A percentile compares a stretch with the other conserved stretches of the same genome.
Evolutionary conservation across 2,797 vertebrate genomes (phyloP).

Genomic region (Ctenosaura bakeri): DNA sequence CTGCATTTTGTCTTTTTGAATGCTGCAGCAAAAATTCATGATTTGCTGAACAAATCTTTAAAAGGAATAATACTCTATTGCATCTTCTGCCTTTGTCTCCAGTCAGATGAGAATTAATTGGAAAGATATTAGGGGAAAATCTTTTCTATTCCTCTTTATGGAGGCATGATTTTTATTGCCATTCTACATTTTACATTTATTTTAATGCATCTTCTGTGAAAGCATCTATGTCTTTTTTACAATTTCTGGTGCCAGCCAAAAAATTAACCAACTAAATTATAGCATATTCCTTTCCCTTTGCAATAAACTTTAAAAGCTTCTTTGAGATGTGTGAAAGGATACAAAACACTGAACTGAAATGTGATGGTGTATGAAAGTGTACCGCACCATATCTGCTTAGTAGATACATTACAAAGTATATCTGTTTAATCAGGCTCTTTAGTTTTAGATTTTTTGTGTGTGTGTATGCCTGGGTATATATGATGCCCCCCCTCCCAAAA

Average conservation of each 20-base stretch:
- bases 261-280: constrained; percentile 1
- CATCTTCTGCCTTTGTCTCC: background rate
- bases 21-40: background rate
- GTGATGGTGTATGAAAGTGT: constrained; percentile 14
- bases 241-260: no score
- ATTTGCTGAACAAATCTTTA: background rate
- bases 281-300: constrained; percentile 5
- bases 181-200: constrained; percentile 17
- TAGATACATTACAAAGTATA: background rate
- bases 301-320: constrained; percentile 15
- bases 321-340: constrained; percentile 7
- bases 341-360: background rate
- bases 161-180: background rate
- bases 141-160: background rate
- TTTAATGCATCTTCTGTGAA: constrained; percentile 3
- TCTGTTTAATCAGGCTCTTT: background rate
- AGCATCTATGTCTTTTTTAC: background rate
- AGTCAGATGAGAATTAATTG: constrained; percentile 13
- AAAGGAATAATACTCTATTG: background rate
- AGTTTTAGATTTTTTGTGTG: constrained; percentile 10
- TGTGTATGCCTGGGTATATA: background rate
- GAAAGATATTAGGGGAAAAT: background rate
- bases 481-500: background rate
- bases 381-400: background rate
- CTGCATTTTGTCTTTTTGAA: background rate